These are phyloP conservation scores for Subacronicta megacephala DNA, from an alignment of 2,888 invertebrate species.

Conservation along the genomic window DNA sequence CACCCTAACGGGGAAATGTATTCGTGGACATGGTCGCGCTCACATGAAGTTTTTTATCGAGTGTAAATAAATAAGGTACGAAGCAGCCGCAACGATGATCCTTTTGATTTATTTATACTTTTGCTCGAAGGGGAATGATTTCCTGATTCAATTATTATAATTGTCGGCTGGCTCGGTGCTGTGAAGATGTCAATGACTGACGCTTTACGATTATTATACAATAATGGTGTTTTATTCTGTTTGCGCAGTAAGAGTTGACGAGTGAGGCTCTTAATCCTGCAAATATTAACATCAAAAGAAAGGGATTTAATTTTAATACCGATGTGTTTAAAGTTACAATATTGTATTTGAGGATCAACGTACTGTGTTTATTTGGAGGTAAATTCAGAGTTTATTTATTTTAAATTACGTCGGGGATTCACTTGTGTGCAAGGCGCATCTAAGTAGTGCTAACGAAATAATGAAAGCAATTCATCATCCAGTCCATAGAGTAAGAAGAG, in stretches of 20 bases:
- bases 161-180: slow-evolving; percentile 61
- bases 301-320: slow-evolving; percentile 31
- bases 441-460: slow-evolving; percentile 5
- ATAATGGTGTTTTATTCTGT: slow-evolving; percentile 56
- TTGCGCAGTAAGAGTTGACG: slow-evolving; percentile 25
- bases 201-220: slow-evolving; percentile 64
- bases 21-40: slow-evolving; percentile 32
- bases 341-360: slow-evolving; percentile 41
- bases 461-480: slow-evolving; percentile 19
- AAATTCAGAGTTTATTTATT: slow-evolving; percentile 33
- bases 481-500: neutral
- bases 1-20: slow-evolving; percentile 31
- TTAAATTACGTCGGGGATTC: slow-evolving; percentile 36
- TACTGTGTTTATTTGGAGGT: slow-evolving; percentile 31
- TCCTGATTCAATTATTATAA: slow-evolving; percentile 85
- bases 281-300: slow-evolving; percentile 29
- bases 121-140: slow-evolving; percentile 70
- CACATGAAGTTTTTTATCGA: slow-evolving; percentile 64
- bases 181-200: slow-evolving; percentile 49
- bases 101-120: slow-evolving; percentile 79
- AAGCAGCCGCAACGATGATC: slow-evolving; percentile 63
- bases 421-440: slow-evolving; percentile 13
- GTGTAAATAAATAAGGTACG: slow-evolving; percentile 73
- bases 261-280: slow-evolving; percentile 12
- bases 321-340: slow-evolving; percentile 33